phyloP scores from a whole-genome alignment of 2,113 vertebrate species.

The Mirounga angustirostris region DNA sequence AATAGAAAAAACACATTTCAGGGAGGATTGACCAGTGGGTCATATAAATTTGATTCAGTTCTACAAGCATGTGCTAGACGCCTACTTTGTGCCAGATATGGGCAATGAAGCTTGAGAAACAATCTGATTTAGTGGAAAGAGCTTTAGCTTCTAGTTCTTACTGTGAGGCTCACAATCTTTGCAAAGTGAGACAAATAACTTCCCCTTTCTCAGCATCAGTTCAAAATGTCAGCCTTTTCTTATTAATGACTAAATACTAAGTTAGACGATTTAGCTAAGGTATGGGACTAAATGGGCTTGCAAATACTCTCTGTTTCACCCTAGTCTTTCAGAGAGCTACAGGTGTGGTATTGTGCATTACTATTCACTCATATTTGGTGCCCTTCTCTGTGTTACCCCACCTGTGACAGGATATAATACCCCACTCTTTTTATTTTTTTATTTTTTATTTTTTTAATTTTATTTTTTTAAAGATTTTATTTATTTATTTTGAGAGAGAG shows the following conservation, averaged over 20 bases:
- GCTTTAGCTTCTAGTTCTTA: background rate
- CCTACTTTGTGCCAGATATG: constrained; percentile 5
- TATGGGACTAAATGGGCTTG: background rate
- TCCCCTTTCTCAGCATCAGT: background rate
- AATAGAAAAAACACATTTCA: constrained; percentile 15
- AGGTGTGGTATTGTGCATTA: background rate
- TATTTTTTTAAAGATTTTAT: too few species aligned
- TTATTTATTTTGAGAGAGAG: too few species aligned
- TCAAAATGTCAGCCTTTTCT: background rate
- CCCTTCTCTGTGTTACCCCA: background rate
- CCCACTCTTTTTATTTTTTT: background rate
- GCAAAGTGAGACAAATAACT: background rate
- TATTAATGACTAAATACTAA: background rate
- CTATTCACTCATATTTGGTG: background rate
- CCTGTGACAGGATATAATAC: background rate
- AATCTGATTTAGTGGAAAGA: background rate
- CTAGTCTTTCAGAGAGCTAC: background rate
- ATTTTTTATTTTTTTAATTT: background rate
- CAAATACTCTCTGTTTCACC: background rate
- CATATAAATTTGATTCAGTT: constrained; percentile 5
- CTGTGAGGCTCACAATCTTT: background rate
- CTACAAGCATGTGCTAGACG: background rate
- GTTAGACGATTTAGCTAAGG: background rate
- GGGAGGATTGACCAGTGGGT: background rate
- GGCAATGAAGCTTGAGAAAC: constrained; percentile 6